Evolutionary conservation across 2,888 invertebrate species (phyloP), one percentile per base, ranked within the genome.

Genomic region (Aphidius colemani): DNA sequence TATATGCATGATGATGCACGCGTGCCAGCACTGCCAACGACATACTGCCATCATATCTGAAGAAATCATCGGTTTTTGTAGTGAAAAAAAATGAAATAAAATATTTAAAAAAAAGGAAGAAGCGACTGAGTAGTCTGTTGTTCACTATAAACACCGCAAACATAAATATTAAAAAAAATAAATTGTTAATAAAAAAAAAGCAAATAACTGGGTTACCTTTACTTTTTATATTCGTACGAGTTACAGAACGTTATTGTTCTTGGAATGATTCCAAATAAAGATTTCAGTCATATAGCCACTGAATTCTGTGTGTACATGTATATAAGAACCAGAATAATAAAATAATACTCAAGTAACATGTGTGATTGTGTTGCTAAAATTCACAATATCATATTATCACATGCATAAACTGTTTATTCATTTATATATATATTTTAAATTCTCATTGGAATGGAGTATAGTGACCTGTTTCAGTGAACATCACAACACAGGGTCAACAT

Each of bases 251-350:
- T 82, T 82, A 82, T 82, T 82, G 81, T 82, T 82, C 82, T 77
- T 80, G 80, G 82, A 82, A 82, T 80, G 82, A 82, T 82, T 81
- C 76, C 76, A 80, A 82, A 82, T 82, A 81, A 82, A 82, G 82
- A 82, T 82, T 82, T 78, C 77, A 78, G 46, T 18, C 74, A 30
- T 75, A 74, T 71, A 72, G 72, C 72, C 69, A 63, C 56, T 63
- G 44, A 55, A 61, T 59, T 71, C 72, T 72, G 46, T 13, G 49
- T 11, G 10, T 45, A 45, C 40, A 53, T 49, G 40, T 30, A n/a
- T 51, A 53, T 73, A 76, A 75, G 74, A 80, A 78, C 78, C 74
- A 74, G 79, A 79, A 80, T 80, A 80, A 82, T 81, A 81, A 82
- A 81, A 78, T 77, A 69, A 68, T 67, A 67, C 67, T 55, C 43